Base-by-base conservation (phyloP, 2,797 vertebrate genomes). In the Muscicapa comitata region DNA sequence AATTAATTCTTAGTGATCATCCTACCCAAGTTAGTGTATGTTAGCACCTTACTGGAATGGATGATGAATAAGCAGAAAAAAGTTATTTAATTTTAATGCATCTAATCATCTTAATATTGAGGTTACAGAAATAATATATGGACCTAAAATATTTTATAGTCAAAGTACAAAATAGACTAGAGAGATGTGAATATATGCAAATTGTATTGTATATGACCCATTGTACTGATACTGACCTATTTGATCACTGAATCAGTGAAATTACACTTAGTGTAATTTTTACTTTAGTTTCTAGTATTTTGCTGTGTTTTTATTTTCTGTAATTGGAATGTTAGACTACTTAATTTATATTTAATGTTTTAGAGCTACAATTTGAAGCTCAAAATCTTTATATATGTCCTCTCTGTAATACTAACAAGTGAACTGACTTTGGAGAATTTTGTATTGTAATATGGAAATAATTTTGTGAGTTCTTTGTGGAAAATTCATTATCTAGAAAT, bases 401-500 rank as follows among this genome's bases (percentile, higher is more conserved):
- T 70, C 26, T 59, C 42, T 63, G 40, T 57, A 82, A 76, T 48
- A 37, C 59, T 75, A 66, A 33, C 43, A 66, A 85, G 17, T 50
- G 33, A 86, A 57, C 6, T 21, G 3, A 35, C 4, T 78, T 80
- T 73, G 51, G 43, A 86, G 63, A 76, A 50, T 76, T 88, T 86
- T 82, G 17, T 23, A 33, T 79, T 88, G 62, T 90, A 88, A 94
- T 87, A 25, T 71, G 53, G 71, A 89, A 88, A 73, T 63, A 4
- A 57, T 78, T 93, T 85, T 76, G 26, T 17, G 13, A 31, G 73
- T 79, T 95, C 87, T 97, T 94, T 95, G 87, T 96, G 81, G 75
- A 95, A 93, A 97, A 97, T 95, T 96, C 72, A 87, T 97, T 97
- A 97, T 97, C 97, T 97, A 96, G 86, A 98, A 98, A 97, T 98